These are phyloP conservation scores for Pseudopipra pipra DNA, from an alignment of 2,113 vertebrate species.

Conservation along the genomic window DNA sequence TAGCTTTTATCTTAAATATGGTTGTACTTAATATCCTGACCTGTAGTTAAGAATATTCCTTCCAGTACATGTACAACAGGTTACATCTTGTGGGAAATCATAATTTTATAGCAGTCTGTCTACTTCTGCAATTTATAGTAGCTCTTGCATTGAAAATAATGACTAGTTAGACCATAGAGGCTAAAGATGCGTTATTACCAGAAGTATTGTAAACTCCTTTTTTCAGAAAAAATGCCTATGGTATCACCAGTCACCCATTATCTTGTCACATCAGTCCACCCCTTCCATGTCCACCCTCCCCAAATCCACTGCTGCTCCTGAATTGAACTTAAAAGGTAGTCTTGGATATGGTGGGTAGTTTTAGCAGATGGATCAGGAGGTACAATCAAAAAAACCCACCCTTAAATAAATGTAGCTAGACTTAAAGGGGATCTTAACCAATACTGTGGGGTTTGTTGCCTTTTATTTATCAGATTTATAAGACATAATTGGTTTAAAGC, in stretches of 20 bases:
- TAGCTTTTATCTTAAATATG: not conserved
- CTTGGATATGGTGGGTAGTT: not conserved
- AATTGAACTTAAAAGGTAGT: not conserved
- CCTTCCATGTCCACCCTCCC: too few relatives aligned
- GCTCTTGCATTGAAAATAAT: constrained; percentile 40
- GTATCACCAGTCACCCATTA: not conserved
- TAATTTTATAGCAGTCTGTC: constrained; percentile 18
- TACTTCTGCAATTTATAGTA: not conserved
- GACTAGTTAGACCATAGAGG: not conserved
- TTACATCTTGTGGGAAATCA: not conserved
- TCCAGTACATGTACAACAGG: not conserved
- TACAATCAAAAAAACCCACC: not conserved
- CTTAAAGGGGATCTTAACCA: not conserved
- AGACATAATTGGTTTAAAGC: not conserved
- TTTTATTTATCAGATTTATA: not conserved
- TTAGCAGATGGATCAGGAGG: not conserved
- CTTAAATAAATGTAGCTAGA: not conserved
- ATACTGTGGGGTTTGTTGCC: not conserved
- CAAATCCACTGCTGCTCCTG: not conserved
- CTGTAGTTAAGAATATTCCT: not conserved
- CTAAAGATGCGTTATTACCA: not conserved
- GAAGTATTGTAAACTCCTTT: not conserved
- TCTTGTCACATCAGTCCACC: not conserved
- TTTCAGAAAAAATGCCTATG: not conserved
- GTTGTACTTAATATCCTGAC: not conserved